Evolutionary conservation across 2,888 invertebrate species (phyloP).

Genomic region (Euclidia mi): DNA sequence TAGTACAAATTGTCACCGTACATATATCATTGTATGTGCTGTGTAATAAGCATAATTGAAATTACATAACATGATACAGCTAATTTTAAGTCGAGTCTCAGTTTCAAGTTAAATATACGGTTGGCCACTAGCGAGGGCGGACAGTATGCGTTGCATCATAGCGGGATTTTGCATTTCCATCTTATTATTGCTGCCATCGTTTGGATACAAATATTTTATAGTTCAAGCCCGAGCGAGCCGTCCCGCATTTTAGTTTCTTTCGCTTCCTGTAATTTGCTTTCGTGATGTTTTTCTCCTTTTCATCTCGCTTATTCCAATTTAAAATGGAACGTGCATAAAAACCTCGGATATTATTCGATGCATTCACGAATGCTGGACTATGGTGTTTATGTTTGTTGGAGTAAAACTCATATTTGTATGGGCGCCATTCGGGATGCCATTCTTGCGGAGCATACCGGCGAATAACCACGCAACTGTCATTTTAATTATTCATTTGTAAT

Average conservation of each 20-base stretch:
- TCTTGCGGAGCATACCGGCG: constrained; percentile 42
- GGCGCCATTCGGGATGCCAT: constrained; percentile 30
- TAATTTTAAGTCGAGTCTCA: constrained; percentile 54
- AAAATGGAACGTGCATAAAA: constrained; percentile 74
- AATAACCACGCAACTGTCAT: constrained; percentile 53
- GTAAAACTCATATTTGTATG: constrained; percentile 47
- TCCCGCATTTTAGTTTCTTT: constrained; percentile 80
- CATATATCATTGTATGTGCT: constrained; percentile 31
- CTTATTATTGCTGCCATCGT: constrained; percentile 83
- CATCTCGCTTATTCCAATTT: constrained; percentile 77
- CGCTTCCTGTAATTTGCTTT: constrained; percentile 82
- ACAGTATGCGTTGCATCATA: constrained; percentile 74
- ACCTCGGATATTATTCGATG: constrained; percentile 61
- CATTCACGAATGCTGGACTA: constrained; percentile 34
- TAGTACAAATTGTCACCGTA: constrained; percentile 22
- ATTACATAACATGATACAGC: constrained; percentile 47
- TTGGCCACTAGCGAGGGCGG: constrained; percentile 64
- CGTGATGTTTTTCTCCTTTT: constrained; percentile 70
- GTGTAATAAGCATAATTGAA: constrained; percentile 45
- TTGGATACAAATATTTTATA: constrained; percentile 87
- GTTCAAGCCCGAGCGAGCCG: constrained; percentile 76
- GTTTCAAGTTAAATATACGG: constrained; percentile 59
- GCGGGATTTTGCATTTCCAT: constrained; percentile 80
- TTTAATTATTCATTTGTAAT: constrained; percentile 59
- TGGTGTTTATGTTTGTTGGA: constrained; percentile 41